Evolutionary conservation across 2,113 vertebrate species (phyloP).

Genomic region (Alces alces): DNA sequence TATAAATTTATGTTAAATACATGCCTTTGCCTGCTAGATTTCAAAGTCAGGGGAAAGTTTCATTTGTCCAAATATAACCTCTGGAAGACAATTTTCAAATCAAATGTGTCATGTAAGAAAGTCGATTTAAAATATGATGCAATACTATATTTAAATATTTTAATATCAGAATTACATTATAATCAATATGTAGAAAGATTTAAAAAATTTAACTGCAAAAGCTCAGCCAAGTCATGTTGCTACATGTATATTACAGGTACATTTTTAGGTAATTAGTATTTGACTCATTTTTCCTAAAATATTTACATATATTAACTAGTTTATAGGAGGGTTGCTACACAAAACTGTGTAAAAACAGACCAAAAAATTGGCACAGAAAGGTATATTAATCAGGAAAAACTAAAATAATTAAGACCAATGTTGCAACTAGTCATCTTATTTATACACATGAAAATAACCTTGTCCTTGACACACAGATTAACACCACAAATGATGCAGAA

Average conservation of each 20-base stretch:
- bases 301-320: neutral
- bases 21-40: constrained; percentile 44
- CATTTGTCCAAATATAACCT: neutral
- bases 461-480: neutral
- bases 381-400: neutral
- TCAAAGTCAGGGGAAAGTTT: constrained; percentile 12
- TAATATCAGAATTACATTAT: neutral
- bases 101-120: neutral
- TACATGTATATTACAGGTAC: neutral
- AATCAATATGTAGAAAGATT: neutral
- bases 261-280: neutral
- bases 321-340: neutral
- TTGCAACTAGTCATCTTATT: neutral
- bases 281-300: neutral
- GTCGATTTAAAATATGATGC: neutral
- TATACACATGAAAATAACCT: neutral
- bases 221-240: neutral
- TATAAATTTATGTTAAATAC: constrained; percentile 61
- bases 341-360: neutral
- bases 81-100: neutral
- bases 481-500: neutral
- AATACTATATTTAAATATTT: neutral
- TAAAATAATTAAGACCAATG: neutral
- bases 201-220: neutral
- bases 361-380: constrained; percentile 4